phyloP scores from a whole-genome alignment of 2,113 vertebrate species.

The Cheirogaleus medius region DNA sequence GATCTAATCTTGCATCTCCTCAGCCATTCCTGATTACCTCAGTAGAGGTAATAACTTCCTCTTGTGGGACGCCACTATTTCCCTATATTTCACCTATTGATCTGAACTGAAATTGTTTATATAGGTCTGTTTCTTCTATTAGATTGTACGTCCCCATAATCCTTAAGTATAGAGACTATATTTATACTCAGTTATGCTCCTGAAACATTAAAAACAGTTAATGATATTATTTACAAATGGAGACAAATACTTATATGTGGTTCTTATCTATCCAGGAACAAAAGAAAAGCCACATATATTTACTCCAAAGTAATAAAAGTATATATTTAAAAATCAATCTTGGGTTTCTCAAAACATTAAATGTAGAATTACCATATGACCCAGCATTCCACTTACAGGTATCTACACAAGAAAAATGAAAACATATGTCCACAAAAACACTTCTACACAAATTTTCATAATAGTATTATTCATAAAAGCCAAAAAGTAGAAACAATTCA shows the following conservation, averaged over 20 bases:
- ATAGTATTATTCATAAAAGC: not conserved
- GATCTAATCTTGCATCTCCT: not conserved
- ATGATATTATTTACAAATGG: not conserved
- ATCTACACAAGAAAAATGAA: not conserved
- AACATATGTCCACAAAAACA: not conserved
- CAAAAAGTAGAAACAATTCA: not conserved
- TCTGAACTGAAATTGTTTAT: not conserved
- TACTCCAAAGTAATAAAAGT: constrained; percentile 6
- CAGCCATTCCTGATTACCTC: not conserved
- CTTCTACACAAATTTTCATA: not conserved
- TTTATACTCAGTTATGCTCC: not conserved
- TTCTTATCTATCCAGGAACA: not conserved
- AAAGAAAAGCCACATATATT: not conserved
- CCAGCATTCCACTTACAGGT: not conserved
- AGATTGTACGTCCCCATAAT: not conserved
- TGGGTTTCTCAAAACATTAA: constrained; percentile 1
- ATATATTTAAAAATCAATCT: not conserved
- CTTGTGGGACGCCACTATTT: not conserved
- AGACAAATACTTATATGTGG: not conserved
- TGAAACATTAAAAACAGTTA: constrained; percentile 33
- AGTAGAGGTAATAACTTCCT: not conserved
- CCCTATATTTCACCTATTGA: not conserved
- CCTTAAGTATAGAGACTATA: not conserved
- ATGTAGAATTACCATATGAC: not conserved
- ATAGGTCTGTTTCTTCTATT: not conserved